Base-by-base conservation (phyloP, 2,888 invertebrate species). In the Clistopyga incitator region DNA sequence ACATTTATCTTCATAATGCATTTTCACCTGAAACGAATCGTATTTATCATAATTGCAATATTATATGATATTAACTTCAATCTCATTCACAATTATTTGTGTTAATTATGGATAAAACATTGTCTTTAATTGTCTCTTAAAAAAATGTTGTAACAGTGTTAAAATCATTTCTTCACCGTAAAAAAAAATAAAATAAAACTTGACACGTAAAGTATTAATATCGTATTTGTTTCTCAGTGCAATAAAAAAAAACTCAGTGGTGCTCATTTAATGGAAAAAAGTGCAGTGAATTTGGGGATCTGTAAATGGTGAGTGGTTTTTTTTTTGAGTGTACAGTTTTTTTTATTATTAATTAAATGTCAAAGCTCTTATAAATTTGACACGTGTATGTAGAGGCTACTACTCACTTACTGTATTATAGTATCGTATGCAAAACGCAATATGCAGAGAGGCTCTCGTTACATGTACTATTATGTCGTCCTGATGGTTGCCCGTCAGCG, bases 401-500 rank as follows among this genome's bases (percentile, higher is more conserved):
- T 18, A 13, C n/a, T 64, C 23, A 20, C 13, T 38, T 67, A 45
- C 25, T 1, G 15, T 67, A 47, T 11, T 25, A 47, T 13, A 20
- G 42, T 23, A 25, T 45, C 20, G 25, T 23, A 65, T 45, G 65
- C 15, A 65, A 45, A 45, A 23, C 13, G 13, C 15, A 45, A 45
- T 45, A 56, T 54, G n/a, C 10, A 29, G 59, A 72, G 47, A 11
- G 20, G 23, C 61, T 76, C 68, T 52, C 78, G 82, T 72, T 75
- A 74, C 68, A 68, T 52, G 25, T 34, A 29, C 54, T 67, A 67
- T 76, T 76, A 67, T 56, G 54, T 29, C 18, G 54, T 67, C 25
- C 67, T 42, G 76, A 76, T 50, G 76, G 67, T 54, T 54, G n/a
- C 64, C 23, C 64, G 75, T 75, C 64, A 64, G 52, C 52, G 64